phyloP scores from a whole-genome alignment of 2,797 vertebrate genomes.

The Mormyrops attenuatus region DNA sequence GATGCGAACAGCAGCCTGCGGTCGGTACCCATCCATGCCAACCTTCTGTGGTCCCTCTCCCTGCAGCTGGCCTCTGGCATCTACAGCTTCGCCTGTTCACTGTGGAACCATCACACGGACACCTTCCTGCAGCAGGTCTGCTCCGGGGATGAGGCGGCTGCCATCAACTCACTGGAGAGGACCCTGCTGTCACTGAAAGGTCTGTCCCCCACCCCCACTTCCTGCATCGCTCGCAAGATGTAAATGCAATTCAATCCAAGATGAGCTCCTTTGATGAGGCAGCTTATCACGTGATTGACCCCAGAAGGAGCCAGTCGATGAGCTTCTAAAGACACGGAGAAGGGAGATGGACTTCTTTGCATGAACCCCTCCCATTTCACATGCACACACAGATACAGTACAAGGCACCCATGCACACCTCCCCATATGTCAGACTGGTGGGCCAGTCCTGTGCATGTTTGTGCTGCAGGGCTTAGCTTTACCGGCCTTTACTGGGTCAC shows the following conservation, averaged over 20 bases:
- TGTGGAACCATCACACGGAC: conserved; percentile 96
- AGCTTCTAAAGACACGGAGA: background rate
- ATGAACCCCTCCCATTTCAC: background rate
- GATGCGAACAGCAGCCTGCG: background rate
- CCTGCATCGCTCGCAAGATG: background rate
- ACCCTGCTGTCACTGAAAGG: conserved; percentile 92
- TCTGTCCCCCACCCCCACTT: conserved; percentile 36
- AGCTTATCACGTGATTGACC: background rate
- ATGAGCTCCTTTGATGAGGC: background rate
- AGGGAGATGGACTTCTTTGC: background rate
- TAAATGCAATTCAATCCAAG: too few species aligned
- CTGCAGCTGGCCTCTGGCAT: conserved; percentile 86
- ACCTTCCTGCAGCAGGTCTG: conserved; percentile 85
- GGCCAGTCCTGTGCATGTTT: background rate
- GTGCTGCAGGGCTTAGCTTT: background rate
- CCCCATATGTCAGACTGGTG: background rate
- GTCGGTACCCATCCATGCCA: background rate
- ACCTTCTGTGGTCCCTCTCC: background rate
- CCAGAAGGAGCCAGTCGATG: background rate
- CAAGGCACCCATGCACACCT: background rate
- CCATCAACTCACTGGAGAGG: conserved; percentile 83
- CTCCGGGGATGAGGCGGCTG: conserved; percentile 66
- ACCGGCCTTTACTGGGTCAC: background rate
- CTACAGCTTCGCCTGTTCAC: conserved; percentile 89
- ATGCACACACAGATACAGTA: background rate